Percentiles rank a stretch among this genome's conserved stretches.
These are phyloP conservation scores for Schrankia costaestrigalis DNA, from an alignment of 2,888 invertebrate genomes.

Conservation along the genomic window DNA sequence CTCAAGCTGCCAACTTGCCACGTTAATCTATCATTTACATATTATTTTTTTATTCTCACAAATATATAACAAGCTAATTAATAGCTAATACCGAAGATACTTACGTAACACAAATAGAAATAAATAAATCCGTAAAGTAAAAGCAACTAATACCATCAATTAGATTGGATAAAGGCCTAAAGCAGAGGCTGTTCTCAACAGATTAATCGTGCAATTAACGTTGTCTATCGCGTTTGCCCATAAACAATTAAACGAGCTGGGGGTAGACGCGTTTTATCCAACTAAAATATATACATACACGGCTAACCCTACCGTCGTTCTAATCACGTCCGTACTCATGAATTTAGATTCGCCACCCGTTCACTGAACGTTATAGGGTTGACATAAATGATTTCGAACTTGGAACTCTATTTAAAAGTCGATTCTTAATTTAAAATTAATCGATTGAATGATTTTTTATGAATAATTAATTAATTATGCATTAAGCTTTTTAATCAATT, in stretches of 20 bases:
- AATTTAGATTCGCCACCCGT: conserved; percentile 51
- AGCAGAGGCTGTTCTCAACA: conserved; percentile 9
- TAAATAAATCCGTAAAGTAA: neutral
- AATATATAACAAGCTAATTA: no score
- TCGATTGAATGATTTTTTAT: no score
- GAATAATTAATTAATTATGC: no score
- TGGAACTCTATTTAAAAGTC: neutral
- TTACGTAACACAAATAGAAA: no score
- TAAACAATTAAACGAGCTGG: conserved; percentile 56
- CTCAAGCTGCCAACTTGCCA: no score
- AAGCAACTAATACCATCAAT: conserved; percentile 8
- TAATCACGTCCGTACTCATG: conserved; percentile 59
- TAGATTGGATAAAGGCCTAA: conserved; percentile 9
- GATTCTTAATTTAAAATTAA: no score
- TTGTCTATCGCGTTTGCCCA: conserved; percentile 13
- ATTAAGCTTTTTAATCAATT: no score
- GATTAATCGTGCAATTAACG: conserved; percentile 15
- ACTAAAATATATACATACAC: conserved; percentile 38
- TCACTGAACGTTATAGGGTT: conserved; percentile 26
- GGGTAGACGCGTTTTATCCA: conserved; percentile 50
- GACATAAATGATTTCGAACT: conserved; percentile 6
- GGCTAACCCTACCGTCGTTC: conserved; percentile 45
- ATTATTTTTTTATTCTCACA: no score
- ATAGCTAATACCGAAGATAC: no score
- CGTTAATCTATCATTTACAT: no score